Evolutionary conservation across 2,888 invertebrate species (phyloP).

Genomic region (Azorinus chamasolen): DNA sequence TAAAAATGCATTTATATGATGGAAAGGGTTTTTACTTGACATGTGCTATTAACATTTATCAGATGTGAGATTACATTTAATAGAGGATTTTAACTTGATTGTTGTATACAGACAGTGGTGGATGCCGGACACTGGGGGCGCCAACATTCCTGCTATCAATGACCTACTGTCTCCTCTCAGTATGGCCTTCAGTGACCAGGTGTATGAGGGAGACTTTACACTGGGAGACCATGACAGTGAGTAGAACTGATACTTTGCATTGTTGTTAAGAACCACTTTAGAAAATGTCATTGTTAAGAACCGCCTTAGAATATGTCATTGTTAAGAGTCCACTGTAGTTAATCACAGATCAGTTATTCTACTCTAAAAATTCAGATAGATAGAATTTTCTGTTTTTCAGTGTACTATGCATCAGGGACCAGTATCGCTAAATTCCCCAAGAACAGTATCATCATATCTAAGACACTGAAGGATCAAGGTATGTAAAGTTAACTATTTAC

Average conservation of each 20-base stretch:
- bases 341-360: no score
- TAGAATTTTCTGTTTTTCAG: no score
- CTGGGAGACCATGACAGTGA: constrained; percentile 93
- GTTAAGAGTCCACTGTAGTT: not conserved
- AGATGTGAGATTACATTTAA: no score
- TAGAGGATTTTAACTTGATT: no score
- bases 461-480: constrained; percentile 94
- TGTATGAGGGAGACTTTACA: constrained; percentile 93
- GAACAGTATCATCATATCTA: constrained; percentile 90
- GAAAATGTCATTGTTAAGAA: not conserved
- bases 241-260: constrained; percentile 62
- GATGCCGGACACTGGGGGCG: constrained; percentile 96
- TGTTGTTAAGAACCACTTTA: not conserved
- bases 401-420: constrained; percentile 97
- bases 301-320: not conserved
- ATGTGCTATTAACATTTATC: no score
- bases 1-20: no score
- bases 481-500: constrained; percentile 51
- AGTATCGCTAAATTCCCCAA: constrained; percentile 94
- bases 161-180: constrained; percentile 94
- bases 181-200: constrained; percentile 90
- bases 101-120: constrained; percentile 89
- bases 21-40: no score
- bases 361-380: no score
- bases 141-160: constrained; percentile 97